Conservation (phyloP, 2,113 vertebrate genomes). For the human region DNA sequence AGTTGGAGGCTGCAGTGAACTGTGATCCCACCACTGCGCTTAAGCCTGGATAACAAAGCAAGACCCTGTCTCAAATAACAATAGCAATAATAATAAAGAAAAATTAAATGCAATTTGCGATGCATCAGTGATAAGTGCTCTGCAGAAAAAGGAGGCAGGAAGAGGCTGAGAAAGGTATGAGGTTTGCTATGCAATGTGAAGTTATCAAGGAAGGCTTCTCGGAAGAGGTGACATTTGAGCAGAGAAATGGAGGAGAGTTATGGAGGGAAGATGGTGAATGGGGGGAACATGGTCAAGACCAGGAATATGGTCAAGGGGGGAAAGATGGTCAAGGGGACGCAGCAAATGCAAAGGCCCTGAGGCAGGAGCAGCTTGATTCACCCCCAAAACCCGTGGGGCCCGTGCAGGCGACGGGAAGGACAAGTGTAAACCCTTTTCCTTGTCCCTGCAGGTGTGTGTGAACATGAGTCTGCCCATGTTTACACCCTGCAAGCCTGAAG, state of each 20-base stretch:
- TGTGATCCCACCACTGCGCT: no score
- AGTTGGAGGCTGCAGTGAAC: no score
- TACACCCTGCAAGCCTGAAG: fast-evolving
- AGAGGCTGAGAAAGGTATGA: neutral
- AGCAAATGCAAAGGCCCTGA: neutral
- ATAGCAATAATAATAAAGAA: no score
- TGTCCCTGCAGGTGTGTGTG: fast-evolving
- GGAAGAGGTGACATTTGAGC: neutral
- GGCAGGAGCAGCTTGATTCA: neutral
- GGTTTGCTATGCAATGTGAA: neutral
- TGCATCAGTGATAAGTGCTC: neutral
- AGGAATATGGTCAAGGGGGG: no score
- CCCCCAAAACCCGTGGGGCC: neutral
- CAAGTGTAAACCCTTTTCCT: no score
- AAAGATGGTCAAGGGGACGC: neutral
- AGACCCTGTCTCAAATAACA: no score
- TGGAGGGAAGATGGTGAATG: neutral
- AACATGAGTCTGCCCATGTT: fast-evolving
- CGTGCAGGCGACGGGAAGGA: fast-evolving
- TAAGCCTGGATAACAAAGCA: no score
- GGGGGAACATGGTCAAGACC: neutral
- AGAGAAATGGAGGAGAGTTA: neutral
- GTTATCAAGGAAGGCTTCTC: neutral
- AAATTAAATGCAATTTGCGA: no score
- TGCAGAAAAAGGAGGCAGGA: neutral